A percentile compares a stretch with the other conserved stretches of the same genome.
Evolutionary conservation across 1,140 invertebrate species (phyloP).

Genomic region (Atta cephalotes): DNA sequence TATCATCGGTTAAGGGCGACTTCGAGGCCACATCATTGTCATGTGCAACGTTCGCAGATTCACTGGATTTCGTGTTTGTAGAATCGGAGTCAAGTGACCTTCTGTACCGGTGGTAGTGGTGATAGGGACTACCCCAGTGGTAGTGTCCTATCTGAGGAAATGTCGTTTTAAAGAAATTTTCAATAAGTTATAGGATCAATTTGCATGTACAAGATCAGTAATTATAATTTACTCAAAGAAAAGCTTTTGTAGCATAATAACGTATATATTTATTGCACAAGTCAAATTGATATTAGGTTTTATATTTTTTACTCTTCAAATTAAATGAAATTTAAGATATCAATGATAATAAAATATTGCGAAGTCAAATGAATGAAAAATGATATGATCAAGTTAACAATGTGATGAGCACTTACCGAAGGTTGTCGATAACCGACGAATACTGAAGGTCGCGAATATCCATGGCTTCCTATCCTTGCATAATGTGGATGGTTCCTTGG

Average conservation of each 20-base stretch:
- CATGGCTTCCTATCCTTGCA: neutral
- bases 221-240: neutral
- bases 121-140: too few species aligned
- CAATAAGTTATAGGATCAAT: too few species aligned
- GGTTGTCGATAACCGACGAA: neutral
- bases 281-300: neutral
- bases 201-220: neutral
- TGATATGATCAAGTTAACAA: neutral
- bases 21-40: constrained; percentile 24
- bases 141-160: neutral
- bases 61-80: neutral
- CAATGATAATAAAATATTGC: neutral
- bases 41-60: neutral
- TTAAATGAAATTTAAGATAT: neutral
- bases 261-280: neutral
- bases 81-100: neutral
- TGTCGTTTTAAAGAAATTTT: neutral
- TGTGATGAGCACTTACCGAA: neutral
- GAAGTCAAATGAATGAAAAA: neutral
- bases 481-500: neutral
- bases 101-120: neutral
- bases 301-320: neutral
- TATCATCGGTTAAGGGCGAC: neutral
- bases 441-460: neutral
- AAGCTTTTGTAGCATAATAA: neutral